These are phyloP conservation scores for Aphidius ervi DNA, from an alignment of 1,140 invertebrate species.

Conservation along the genomic window DNA sequence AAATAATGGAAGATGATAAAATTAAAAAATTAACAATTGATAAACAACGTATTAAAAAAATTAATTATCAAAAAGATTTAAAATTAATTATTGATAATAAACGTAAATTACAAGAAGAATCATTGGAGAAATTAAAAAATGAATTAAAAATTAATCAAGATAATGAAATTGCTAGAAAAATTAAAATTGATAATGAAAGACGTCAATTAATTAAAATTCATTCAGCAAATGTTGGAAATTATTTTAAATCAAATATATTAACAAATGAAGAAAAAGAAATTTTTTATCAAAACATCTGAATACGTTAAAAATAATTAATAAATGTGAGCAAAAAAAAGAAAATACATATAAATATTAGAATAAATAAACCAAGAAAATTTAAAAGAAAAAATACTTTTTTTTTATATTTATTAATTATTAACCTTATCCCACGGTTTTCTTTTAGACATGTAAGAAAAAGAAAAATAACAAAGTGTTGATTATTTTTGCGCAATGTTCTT, in stretches of 20 bases:
- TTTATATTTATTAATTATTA: no score
- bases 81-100: conserved; percentile 32
- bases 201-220: conserved; percentile 33
- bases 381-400: no score
- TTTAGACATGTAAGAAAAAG: no score
- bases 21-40: conserved; percentile 28
- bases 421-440: no score
- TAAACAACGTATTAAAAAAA: conserved; percentile 28
- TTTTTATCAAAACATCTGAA: not conserved
- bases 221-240: conserved; percentile 30
- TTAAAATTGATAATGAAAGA: conserved; percentile 28
- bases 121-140: conserved; percentile 23
- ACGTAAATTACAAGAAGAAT: conserved; percentile 26
- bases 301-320: not conserved
- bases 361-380: no score
- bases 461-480: no score
- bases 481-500: no score
- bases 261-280: conserved; percentile 27
- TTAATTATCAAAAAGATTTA: conserved; percentile 35
- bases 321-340: no score
- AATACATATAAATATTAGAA: no score
- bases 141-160: conserved; percentile 79
- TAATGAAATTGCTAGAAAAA: conserved; percentile 61
- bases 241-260: conserved; percentile 28
- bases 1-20: conserved; percentile 34